Conservation (phyloP, 92 coral and sea anemone species). For the Zoanthus solanderi region DNA sequence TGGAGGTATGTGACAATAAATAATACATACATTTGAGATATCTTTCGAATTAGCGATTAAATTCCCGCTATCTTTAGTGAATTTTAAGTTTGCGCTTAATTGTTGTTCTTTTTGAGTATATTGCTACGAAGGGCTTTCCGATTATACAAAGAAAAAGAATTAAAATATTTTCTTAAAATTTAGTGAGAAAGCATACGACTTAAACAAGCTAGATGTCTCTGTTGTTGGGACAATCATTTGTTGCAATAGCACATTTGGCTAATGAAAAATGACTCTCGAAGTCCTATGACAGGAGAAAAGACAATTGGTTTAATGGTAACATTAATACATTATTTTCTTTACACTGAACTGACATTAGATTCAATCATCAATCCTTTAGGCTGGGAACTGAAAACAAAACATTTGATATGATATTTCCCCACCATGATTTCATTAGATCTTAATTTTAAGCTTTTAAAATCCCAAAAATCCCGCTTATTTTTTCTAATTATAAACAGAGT, state of each 20-base stretch:
- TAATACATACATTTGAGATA: conserved; percentile 25
- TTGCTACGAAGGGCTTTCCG: not conserved
- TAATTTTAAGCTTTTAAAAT: conserved; percentile 8
- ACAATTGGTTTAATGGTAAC: conserved; percentile 42
- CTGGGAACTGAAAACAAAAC: conserved; percentile 4
- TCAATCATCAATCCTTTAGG: conserved; percentile 26
- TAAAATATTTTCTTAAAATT: not conserved
- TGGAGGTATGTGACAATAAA: conserved; percentile 41
- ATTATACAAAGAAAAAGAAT: not conserved
- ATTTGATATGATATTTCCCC: conserved; percentile 29
- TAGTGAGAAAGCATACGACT: not conserved
- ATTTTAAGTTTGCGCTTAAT: conserved; percentile 1
- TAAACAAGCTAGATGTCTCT: not conserved
- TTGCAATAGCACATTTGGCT: conserved; percentile 16
- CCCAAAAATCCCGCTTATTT: not conserved
- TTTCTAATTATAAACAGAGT: conserved; percentile 5
- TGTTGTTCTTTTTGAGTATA: not conserved
- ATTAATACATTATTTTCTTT: conserved; percentile 46
- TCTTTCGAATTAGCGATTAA: conserved; percentile 21
- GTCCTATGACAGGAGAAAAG: conserved; percentile 39
- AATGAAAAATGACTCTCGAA: conserved; percentile 20
- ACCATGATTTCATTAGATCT: not conserved
- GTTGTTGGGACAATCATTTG: not conserved
- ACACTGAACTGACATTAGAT: conserved; percentile 15
- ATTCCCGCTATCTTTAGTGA: conserved; percentile 33